Conservation (phyloP, 2,797 vertebrate genomes). For the Limosa lapponica region DNA sequence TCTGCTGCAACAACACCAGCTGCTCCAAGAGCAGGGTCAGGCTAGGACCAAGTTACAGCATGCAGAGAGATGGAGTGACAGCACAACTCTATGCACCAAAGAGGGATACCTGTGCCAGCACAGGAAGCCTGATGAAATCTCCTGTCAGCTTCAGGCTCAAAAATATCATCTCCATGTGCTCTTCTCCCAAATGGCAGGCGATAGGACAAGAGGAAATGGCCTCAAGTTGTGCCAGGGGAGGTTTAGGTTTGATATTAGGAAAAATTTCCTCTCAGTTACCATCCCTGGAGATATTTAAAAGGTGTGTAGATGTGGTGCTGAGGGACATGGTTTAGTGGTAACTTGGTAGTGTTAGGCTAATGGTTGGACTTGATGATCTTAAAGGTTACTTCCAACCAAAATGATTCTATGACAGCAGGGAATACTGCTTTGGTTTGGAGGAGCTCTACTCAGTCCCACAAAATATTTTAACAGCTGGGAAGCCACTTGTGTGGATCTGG, state of each 20-base stretch:
- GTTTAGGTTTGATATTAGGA: background rate
- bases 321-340: background rate
- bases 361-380: background rate
- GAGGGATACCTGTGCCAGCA: fast-evolving
- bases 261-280: background rate
- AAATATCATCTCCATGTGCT: background rate
- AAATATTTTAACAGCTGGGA: background rate
- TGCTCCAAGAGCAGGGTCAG: background rate
- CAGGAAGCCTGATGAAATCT: background rate
- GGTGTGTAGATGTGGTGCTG: background rate
- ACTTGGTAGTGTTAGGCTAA: background rate
- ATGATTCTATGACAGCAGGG: background rate
- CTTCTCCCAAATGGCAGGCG: background rate
- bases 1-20: background rate
- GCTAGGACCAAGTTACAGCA: fast-evolving
- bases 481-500: background rate
- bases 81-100: fast-evolving
- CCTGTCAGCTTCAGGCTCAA: background rate
- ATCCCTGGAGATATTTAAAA: background rate
- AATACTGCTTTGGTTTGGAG: background rate
- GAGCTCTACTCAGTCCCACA: background rate
- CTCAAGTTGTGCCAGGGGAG: background rate
- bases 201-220: background rate
- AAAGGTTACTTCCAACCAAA: background rate
- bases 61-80: fast-evolving